Evolutionary conservation across 2,113 vertebrate species (phyloP), one percentile per base, ranked within the genome.

Genomic region (Mastomys natalensis): DNA sequence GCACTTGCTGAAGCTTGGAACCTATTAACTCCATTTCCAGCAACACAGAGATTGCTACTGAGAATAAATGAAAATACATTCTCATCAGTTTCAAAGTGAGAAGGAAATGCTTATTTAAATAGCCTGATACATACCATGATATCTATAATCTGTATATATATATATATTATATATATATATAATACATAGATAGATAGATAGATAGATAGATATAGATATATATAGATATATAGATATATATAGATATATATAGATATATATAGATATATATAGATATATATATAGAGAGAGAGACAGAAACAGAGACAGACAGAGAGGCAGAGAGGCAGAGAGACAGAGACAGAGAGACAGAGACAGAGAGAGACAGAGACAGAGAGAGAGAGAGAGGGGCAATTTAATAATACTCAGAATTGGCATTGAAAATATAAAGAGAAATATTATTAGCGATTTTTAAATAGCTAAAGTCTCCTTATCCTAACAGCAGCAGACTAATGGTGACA

Each of bases 51-150:
- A 68, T 48, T 70, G 37, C 26, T 93, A 48, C 86, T 95, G 31
- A 72, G 45, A 93, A 85, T 70, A 45, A 96, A 95, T 58, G 62
- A 94, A 96, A 95, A 85, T 29, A 5, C 3, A 10, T 78, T 92
- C 66, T 95, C 82, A 62, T 62, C 95, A 55, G 53, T 89, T 96
- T 95, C 84, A 80, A 89, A 92, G 81, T 87, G 73, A 95, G 26
- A 94, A 97, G 77, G 86, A 97, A 97, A 96, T 95, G 86, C 48
- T 96, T 96, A 94, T 80, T 95, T 96, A 97, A 97, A 86, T 95
- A 95, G 40, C 86, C 45, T 94, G n/a, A n/a, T 92, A 87, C 96
- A 82, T 40, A 60, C 15, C 37, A 40, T 72, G 68, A 16, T 60
- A 37, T n/a, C 17, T 73, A 9, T 73, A 21, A 26, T 53, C 22